A percentile compares a stretch with the other conserved stretches of the same genome.
Evolutionary conservation across 2,797 vertebrate species (phyloP).

Genomic region (Oryzias dopingdopingensis): DNA sequence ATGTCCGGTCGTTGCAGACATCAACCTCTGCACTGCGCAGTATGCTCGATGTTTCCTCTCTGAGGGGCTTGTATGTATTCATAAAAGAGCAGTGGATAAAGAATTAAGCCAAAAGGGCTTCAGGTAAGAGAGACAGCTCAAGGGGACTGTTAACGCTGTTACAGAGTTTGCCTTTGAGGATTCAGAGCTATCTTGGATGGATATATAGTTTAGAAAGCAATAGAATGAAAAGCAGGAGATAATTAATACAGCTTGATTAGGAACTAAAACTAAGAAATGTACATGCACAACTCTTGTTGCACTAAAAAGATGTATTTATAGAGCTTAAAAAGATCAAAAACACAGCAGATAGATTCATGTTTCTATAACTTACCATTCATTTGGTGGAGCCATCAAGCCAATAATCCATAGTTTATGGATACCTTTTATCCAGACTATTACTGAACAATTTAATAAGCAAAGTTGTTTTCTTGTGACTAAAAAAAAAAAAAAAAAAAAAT

Average conservation of each 20-base stretch:
- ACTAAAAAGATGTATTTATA: no score
- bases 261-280: not conserved
- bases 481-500: conserved; percentile 7
- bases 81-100: conserved; percentile 51
- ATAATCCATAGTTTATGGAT: conserved; percentile 32
- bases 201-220: conserved; percentile 22
- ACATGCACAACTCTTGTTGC: no score
- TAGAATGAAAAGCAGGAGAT: conserved; percentile 12
- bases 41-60: conserved; percentile 49
- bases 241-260: not conserved
- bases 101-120: conserved; percentile 51
- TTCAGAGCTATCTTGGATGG: conserved; percentile 46
- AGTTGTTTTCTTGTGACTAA: conserved; percentile 20
- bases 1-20: conserved; percentile 62
- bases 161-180: conserved; percentile 45
- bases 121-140: conserved; percentile 43
- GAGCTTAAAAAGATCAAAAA: not conserved
- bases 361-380: conserved; percentile 17
- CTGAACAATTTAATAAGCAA: conserved; percentile 23
- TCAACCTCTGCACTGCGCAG: conserved; percentile 52
- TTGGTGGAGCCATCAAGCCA: conserved; percentile 23
- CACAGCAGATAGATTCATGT: not conserved
- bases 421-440: conserved; percentile 34
- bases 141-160: conserved; percentile 44
- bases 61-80: conserved; percentile 46